Conservation (phyloP, 2,797 vertebrate species). For the Pagetopsis macropterus region DNA sequence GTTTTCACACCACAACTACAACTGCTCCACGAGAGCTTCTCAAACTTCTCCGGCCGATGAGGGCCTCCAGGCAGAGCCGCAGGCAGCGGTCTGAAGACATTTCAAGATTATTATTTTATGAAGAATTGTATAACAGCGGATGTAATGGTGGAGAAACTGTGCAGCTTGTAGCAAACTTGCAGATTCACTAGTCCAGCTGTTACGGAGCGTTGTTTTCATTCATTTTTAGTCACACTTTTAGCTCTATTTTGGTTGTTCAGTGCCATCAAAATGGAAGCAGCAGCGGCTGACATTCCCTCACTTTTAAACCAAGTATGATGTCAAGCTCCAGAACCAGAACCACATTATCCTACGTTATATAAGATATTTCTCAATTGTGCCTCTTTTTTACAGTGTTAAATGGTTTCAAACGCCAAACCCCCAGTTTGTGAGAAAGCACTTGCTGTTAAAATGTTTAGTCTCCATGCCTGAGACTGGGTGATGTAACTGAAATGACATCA, state of each 20-base stretch:
- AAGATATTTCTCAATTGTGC: not conserved
- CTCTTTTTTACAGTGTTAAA: not conserved
- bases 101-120: constrained; percentile 30
- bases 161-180: not conserved
- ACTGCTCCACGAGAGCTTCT: constrained; percentile 4
- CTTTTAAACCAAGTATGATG: not conserved
- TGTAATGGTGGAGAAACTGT: constrained; percentile 13
- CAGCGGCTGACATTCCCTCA: not conserved
- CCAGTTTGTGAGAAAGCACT: not conserved
- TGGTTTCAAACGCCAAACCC: not conserved
- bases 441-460: not conserved
- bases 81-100: constrained; percentile 23
- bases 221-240: not conserved
- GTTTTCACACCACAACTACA: constrained; percentile 15
- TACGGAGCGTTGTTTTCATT: not conserved
- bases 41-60: constrained; percentile 10
- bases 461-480: not conserved
- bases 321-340: not conserved
- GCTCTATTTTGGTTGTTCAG: not conserved
- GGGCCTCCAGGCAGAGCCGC: constrained; percentile 7
- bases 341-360: not conserved
- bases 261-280: not conserved
- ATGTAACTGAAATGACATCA: constrained; percentile 12
- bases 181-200: not conserved
- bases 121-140: constrained; percentile 17